Evolutionary conservation across 2,797 vertebrate genomes (phyloP).

Genomic region (Lindbergichthys nudifrons): DNA sequence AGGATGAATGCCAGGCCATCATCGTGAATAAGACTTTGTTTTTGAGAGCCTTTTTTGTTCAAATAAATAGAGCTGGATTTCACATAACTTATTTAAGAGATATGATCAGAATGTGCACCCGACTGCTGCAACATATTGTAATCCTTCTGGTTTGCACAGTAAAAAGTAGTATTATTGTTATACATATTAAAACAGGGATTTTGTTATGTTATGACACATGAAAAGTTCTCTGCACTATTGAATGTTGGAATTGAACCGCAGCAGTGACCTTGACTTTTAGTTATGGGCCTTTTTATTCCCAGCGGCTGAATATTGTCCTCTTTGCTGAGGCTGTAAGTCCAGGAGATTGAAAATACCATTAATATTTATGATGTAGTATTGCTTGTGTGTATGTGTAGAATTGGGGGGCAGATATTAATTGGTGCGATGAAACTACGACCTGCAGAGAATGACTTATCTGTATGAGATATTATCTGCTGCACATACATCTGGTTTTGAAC

Average conservation of each 20-base stretch:
- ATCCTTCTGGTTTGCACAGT: background rate
- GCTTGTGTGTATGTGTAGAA: constrained; percentile 37
- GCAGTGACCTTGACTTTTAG: constrained; percentile 59
- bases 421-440: constrained; percentile 23
- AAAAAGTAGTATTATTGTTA: background rate
- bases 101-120: background rate
- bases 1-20: constrained; percentile 29
- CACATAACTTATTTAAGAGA: constrained; percentile 7
- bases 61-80: constrained; percentile 30
- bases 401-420: constrained; percentile 17
- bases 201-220: constrained; percentile 12
- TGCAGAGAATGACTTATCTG: constrained; percentile 24
- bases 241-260: constrained; percentile 31
- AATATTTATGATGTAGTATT: constrained; percentile 55
- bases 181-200: background rate
- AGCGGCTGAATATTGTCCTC: constrained; percentile 43
- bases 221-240: constrained; percentile 4
- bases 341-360: constrained; percentile 37
- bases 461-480: constrained; percentile 19
- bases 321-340: constrained; percentile 41
- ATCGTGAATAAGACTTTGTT: constrained; percentile 38
- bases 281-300: constrained; percentile 46
- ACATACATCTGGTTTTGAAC: constrained; percentile 6
- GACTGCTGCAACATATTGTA: background rate
- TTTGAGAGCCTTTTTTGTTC: constrained; percentile 25